Conservation (phyloP, 2,888 invertebrate species). For the Hybos culiciformis region DNA sequence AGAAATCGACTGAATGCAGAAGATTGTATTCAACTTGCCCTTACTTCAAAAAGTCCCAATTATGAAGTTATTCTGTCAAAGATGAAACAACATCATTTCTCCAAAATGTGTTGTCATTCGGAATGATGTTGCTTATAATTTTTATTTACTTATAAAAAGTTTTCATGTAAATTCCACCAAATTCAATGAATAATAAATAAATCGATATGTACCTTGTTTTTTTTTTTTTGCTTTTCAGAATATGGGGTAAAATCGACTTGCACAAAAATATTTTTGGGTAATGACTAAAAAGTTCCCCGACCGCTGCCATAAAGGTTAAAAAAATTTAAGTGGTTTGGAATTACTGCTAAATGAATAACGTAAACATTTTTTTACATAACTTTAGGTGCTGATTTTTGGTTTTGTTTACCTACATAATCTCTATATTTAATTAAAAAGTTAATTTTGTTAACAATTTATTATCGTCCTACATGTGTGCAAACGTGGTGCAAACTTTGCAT, state of each 20-base stretch:
- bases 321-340: neutral
- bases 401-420: too few relatives aligned
- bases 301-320: neutral
- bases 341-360: too few relatives aligned
- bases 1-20: constrained; percentile 16
- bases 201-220: neutral
- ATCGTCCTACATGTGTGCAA: too few relatives aligned
- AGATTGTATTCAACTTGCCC: constrained; percentile 17
- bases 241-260: neutral
- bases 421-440: too few relatives aligned
- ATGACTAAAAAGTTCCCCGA: neutral
- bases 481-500: too few relatives aligned
- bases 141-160: neutral
- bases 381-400: too few relatives aligned
- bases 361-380: too few relatives aligned
- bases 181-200: neutral
- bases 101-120: neutral
- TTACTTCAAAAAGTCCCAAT: constrained; percentile 15
- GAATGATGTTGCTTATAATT: neutral
- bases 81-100: neutral
- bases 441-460: too few relatives aligned
- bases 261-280: neutral
- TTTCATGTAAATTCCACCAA: neutral
- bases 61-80: neutral
- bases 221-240: neutral